Evolutionary conservation across 2,888 invertebrate genomes (phyloP), one percentile per base, ranked within the genome.

Genomic region (Limnephilus auricula): DNA sequence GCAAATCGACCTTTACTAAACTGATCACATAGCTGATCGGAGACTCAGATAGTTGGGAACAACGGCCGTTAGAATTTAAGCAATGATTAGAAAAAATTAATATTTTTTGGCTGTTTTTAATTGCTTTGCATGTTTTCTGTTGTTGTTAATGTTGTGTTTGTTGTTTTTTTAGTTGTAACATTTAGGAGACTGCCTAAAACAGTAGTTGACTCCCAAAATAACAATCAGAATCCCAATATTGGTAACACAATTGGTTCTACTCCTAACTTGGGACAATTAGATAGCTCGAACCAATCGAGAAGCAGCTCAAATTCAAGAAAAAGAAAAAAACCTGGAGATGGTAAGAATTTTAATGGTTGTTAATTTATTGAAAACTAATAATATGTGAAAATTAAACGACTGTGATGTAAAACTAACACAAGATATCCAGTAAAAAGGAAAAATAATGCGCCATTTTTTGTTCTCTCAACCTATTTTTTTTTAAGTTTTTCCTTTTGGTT

Each of bases 261-360:
- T 92, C 93, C 94, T 93, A 94, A 94, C 37, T 94, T 94, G 80
- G 94, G 94, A 88, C 95, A 94, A 92, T 93, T 94, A 94, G 92
- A 94, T 94, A 93, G 93, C 90, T 93, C 94, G n/a, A 93, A 93
- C 40, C 89, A 92, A 87, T 93, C 93, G 50, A 89, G 91, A 85
- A 79, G 87, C 37, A 93, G 92, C 87, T 93, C 93, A 80, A 94
- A 94, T 93, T 95, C 97, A 45, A 96, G 98, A 94, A 98, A 98
- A 95, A 96, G 98, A 94, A 98, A 98, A 95, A 98, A 97, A 94
- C 97, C 98, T 15, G 97, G 97, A 90, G 96, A 95, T 95, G 96
- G 97, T 97, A 88, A 84, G 89, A 32, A 32, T 31, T 80, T 30
- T 12, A 80, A 80, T 1, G 6, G 80, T 80, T 31, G 30, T 13